phyloP scores from a whole-genome alignment of 2,797 vertebrate genomes.

The Clamator glandarius region DNA sequence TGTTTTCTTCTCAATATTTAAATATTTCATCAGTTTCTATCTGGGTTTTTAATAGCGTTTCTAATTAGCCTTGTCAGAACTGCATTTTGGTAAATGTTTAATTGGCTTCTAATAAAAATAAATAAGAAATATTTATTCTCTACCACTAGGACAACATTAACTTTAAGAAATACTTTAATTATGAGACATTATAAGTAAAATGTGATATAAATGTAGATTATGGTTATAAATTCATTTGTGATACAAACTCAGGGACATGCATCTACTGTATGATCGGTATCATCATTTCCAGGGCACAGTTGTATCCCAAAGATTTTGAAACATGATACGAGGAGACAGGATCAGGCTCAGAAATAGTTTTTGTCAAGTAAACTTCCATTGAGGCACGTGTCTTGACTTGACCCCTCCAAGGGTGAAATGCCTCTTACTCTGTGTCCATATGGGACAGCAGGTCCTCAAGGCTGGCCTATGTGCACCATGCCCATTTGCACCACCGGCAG shows the following conservation, averaged over 20 bases:
- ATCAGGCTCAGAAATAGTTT: background rate
- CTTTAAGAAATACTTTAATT: background rate
- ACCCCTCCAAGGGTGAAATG: background rate
- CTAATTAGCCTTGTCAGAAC: constrained; percentile 16
- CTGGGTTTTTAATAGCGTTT: background rate
- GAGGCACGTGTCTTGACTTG: background rate
- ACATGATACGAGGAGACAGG: background rate
- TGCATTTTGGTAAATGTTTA: constrained; percentile 42
- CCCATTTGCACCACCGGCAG: accelerated
- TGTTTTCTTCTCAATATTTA: background rate
- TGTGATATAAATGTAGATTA: background rate
- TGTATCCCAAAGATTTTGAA: background rate
- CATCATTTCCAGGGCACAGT: background rate
- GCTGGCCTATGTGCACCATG: accelerated
- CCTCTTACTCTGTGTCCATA: background rate
- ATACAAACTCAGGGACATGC: background rate
- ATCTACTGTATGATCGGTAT: background rate
- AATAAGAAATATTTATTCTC: background rate
- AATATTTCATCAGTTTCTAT: constrained; percentile 16
- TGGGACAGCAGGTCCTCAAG: background rate
- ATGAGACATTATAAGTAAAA: background rate
- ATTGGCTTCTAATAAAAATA: constrained; percentile 4
- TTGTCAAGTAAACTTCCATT: background rate
- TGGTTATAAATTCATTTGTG: background rate
- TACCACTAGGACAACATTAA: background rate